Evolutionary conservation across 2,113 vertebrate species (phyloP), one percentile per base, ranked within the genome.

Genomic region (Hemiprocne comata): DNA sequence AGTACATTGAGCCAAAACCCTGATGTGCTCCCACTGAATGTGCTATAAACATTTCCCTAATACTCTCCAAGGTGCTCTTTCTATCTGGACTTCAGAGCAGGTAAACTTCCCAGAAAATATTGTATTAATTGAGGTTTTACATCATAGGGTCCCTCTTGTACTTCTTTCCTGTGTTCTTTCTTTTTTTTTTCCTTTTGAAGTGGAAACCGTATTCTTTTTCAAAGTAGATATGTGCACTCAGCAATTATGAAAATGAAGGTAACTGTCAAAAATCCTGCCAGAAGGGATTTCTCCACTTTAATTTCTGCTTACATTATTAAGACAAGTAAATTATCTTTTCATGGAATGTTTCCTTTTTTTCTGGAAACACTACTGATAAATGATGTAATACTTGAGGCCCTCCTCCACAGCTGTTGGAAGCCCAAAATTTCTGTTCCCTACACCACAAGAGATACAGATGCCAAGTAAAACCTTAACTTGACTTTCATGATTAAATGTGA

Each of bases 321-420:
- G 94, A 96, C 84, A 92, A 89, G 86, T 93, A 96, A 97, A 96
- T 98, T 97, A 87, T 96, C 95, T 97, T 97, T 97, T 95, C 89
- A 95, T 96, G 95, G 90, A 97, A 96, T 96, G 71, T 92, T 98
- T 97, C 94, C 90, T 66, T 93, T 89, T 79, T 95, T 90, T 92
- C 71, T 72, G 90, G 94, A 88, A 96, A 50, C 61, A 50, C 69
- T 92, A 34, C 66, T 96, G 93, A 86, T 96, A 86, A 90, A 89
- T 96, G 84, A 94, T 82, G 55, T 93, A 82, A 97, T 95, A 94
- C 90, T 89, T 16, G 12, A 89, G 75, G 70, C 85, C 75, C 80
- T 94, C 93, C 53, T 57, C 53, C 34, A 48, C 62, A 91, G 73
- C 70, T 85, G 76, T 67, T 95, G 66, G 76, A 95, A 94, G 42